Conservation (phyloP, 2,888 invertebrate genomes). For the Metellina segmentata region DNA sequence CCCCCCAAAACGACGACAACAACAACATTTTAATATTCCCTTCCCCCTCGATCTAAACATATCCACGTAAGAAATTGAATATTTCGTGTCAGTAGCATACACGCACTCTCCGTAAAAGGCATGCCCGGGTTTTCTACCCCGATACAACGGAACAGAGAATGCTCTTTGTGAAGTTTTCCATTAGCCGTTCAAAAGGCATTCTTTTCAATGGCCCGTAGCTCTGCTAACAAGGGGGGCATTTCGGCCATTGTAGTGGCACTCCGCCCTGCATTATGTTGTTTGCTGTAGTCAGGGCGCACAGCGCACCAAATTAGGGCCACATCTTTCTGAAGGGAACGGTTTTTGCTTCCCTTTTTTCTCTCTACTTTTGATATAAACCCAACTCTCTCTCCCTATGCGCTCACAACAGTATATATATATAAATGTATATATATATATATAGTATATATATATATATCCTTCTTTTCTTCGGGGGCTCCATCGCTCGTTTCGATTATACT, state of each 20-base stretch:
- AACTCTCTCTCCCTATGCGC: slow-evolving; percentile 32
- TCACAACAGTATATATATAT: not conserved
- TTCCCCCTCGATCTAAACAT: slow-evolving; percentile 21
- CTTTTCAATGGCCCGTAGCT: slow-evolving; percentile 73
- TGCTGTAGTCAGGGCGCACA: slow-evolving; percentile 52
- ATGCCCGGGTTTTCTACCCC: not conserved
- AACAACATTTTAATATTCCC: slow-evolving; percentile 75
- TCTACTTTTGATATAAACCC: slow-evolving; percentile 32
- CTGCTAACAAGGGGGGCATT: slow-evolving; percentile 68
- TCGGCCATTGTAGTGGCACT: slow-evolving; percentile 41
- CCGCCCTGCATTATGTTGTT: slow-evolving; percentile 56
- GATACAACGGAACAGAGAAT: slow-evolving; percentile 51
- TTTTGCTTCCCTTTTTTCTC: slow-evolving; percentile 38
- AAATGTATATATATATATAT: slow-evolving; percentile 1
- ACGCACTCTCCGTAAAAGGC: slow-evolving; percentile 13
- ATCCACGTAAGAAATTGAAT: slow-evolving; percentile 69
- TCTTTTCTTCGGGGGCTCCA: slow-evolving; percentile 13
- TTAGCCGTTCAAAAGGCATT: slow-evolving; percentile 75
- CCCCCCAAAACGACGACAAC: slow-evolving; percentile 40
- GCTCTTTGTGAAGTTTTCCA: slow-evolving; percentile 75
- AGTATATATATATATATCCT: slow-evolving; percentile 27
- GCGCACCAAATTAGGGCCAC: slow-evolving; percentile 69
- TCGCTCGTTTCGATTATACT: slow-evolving; percentile 71
- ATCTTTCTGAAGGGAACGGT: slow-evolving; percentile 42
- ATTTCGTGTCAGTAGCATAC: slow-evolving; percentile 66